These are phyloP conservation scores for Leiothrix lutea DNA, from an alignment of 2,113 vertebrate genomes.

Conservation along the genomic window DNA sequence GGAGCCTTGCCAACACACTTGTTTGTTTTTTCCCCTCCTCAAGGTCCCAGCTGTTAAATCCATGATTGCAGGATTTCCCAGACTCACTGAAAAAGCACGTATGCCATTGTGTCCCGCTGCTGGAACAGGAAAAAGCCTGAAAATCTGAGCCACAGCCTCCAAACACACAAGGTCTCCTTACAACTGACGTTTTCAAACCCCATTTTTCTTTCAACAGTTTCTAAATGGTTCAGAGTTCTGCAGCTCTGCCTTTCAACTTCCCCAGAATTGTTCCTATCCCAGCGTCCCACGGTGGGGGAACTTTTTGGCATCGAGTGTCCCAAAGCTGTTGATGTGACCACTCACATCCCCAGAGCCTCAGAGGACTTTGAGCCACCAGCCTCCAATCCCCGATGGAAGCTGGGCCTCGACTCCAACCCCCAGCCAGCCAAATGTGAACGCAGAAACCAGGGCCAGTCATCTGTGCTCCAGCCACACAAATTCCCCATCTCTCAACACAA, in stretches of 20 bases:
- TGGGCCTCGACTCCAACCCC: neutral
- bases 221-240: neutral
- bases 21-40: conserved; percentile 8
- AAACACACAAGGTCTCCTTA: neutral
- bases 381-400: neutral
- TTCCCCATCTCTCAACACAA: neutral
- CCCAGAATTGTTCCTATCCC: neutral
- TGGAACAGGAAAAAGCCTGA: neutral
- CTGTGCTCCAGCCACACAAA: fast-evolving
- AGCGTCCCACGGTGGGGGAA: neutral
- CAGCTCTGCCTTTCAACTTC: neutral
- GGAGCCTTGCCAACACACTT: neutral
- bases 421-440: neutral
- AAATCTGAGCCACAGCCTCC: neutral
- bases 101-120: neutral
- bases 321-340: neutral
- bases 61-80: conserved; percentile 5
- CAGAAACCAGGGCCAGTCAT: neutral
- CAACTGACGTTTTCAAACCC: neutral
- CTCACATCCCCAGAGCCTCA: neutral
- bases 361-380: neutral
- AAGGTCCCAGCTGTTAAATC: conserved; percentile 36
- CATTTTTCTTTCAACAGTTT: neutral
- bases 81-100: neutral
- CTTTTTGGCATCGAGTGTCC: fast-evolving